Evolutionary conservation across 1,140 invertebrate species (phyloP).

Genomic region (Mycetomoellerius zeteki): DNA sequence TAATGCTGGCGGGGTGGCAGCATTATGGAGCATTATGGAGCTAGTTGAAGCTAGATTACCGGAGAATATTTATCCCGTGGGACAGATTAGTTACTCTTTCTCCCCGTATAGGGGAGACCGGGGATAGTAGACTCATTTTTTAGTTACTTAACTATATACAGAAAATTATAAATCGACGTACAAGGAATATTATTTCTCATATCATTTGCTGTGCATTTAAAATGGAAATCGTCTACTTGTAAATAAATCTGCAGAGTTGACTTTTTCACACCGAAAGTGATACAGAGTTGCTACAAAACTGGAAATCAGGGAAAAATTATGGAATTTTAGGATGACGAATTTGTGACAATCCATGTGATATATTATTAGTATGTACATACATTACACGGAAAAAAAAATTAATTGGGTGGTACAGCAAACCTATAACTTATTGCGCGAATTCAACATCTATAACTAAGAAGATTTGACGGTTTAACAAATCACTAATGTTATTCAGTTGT

Average conservation of each 20-base stretch:
- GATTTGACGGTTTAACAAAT: too few relatives aligned
- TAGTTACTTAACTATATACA: not conserved
- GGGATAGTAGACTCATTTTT: too few relatives aligned
- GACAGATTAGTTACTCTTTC: slow-evolving; percentile 19
- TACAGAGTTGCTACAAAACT: not conserved
- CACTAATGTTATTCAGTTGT: too few relatives aligned
- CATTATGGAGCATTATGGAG: slow-evolving; percentile 1
- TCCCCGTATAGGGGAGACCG: too few relatives aligned
- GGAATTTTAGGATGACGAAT: too few relatives aligned
- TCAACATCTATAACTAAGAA: too few relatives aligned
- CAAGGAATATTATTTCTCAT: slow-evolving; percentile 8
- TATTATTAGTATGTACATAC: not conserved
- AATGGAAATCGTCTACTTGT: not conserved
- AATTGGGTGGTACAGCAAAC: too few relatives aligned
- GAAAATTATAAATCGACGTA: slow-evolving; percentile 20
- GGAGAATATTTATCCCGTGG: slow-evolving; percentile 21
- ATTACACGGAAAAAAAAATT: too few relatives aligned
- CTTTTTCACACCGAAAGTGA: not conserved
- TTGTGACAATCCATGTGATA: too few relatives aligned
- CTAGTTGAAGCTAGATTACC: not conserved
- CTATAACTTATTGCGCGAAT: too few relatives aligned
- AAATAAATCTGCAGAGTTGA: not conserved
- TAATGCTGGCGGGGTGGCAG: not conserved
- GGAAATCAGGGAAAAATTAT: too few relatives aligned
- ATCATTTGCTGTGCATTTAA: not conserved